Evolutionary conservation across 2,113 vertebrate genomes (phyloP), one percentile per base, ranked within the genome.

Genomic region (Nesospiza acunhae): DNA sequence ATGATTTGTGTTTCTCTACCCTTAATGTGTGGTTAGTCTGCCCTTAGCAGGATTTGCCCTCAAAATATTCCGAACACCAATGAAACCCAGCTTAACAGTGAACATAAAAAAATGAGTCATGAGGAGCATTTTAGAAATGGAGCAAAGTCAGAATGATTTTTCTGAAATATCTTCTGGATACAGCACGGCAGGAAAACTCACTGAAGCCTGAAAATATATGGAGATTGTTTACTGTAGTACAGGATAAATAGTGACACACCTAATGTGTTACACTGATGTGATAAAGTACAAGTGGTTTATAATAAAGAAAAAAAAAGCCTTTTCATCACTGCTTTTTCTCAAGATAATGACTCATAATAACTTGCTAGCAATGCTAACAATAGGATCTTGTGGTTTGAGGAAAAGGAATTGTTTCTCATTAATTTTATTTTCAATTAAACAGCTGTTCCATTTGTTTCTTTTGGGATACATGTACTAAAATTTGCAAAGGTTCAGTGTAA

Each of bases 121-220:
- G 1, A 86, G 35, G 42, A 94, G 15, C 46, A 77, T 62, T 92
- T 92, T 37, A 66, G 33, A 73, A 94, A 73, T 52, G 50, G 35
- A 90, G 21, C 42, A 77, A 85, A 94, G 67, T 20, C 84, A 93
- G 37, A 64, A 89, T 33, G 19, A n/a, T 46, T 69, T 87, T 76
- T 93, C 41, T 28, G 7, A 94, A 88, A 73, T 86, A 73, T 90
- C 28, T 92, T 69, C 42, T 70, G 80, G 33, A 59, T 90, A 74
- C 20, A 90, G 30, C 16, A 67, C 55, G 59, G 76, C 76, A 88
- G 50, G n/a, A 90, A 76, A 90, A 58, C 37, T 79, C 67, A 83
- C 20, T 70, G 88, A 79, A 86, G 79, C 90, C 53, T 80, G 86
- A 90, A 93, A 94, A 94, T 86, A 47, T 59, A 80, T 47, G 64